phyloP scores from a whole-genome alignment of 1,140 invertebrate species.

The Gryllus bimaculatus region DNA sequence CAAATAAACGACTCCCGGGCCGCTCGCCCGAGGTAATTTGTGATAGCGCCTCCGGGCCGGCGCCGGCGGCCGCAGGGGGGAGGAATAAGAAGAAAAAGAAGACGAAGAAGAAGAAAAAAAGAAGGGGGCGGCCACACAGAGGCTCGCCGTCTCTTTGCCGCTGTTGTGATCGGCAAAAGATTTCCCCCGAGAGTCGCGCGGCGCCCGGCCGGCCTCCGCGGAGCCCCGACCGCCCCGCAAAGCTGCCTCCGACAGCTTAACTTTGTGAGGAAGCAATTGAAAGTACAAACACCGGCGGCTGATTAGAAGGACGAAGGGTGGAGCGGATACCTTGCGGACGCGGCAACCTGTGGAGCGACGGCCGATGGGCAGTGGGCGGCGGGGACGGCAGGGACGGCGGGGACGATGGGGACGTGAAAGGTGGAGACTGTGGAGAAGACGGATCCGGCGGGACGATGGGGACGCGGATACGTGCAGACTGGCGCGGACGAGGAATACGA shows the following conservation, averaged over 20 bases:
- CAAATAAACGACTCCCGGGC: background rate
- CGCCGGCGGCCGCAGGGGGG: too few species aligned
- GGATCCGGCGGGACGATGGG: too few species aligned
- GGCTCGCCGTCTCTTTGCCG: background rate
- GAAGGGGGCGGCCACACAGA: background rate
- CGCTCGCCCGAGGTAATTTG: background rate
- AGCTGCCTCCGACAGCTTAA: background rate
- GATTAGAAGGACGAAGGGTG: background rate
- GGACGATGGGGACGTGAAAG: too few species aligned
- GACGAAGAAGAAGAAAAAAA: background rate
- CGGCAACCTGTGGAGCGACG: background rate
- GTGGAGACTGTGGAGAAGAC: too few species aligned
- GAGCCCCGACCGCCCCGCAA: background rate
- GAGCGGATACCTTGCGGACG: background rate
- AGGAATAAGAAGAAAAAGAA: background rate
- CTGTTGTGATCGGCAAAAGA: constrained; percentile 3
- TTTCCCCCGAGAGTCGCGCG: background rate
- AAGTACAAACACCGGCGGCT: background rate
- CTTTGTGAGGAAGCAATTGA: background rate
- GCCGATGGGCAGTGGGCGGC: too few species aligned
- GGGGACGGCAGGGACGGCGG: too few species aligned
- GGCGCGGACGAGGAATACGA: too few species aligned
- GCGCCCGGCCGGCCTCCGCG: too few species aligned
- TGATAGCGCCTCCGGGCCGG: background rate
- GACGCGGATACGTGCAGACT: too few species aligned